Base-by-base conservation (phyloP, 2,113 vertebrate genomes). In the Psittacara wagleri region DNA sequence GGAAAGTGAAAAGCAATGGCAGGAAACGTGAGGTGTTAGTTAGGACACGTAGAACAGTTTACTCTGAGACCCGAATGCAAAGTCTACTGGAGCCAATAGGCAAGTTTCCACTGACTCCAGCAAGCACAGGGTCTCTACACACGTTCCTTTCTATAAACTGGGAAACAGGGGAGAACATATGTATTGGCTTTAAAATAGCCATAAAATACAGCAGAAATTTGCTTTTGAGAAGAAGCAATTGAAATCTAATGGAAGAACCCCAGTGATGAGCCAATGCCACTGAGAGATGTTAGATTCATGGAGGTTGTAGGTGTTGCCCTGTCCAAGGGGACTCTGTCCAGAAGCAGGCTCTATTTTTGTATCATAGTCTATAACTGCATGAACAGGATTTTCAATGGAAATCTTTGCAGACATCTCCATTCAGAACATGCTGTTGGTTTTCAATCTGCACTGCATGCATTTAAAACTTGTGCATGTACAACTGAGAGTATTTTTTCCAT, bases 81-180 rank as follows among this genome's bases (percentile, higher is more conserved):
- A 76, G 22, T 31, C 9, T 39, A 11, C 9, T 28, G 31, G 44
- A 88, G 24, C 20, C 67, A 67, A 46, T 5, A 23, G 16, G 18
- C 27, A 74, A 35, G 33, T 35, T 77, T 78, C 69, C 35, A 41
- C 24, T 33, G 37, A 59, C 46, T 24, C 15, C 64, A 46, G 39
- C 25, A 76, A 52, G 29, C 29, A 51, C 7, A n/a, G 43, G 2
- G 2, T 37, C 35, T 20, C 74, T 27, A 33, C 5, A 20, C 29
- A 35, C 12, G 23, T 55, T 84, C n/a, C 48, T 23, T 27, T 52
- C 52, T 80, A 4, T 39, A 51, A 84, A 55, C 7, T 17, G 12
- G 2, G 23, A 17, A 9, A 17, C 0, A 1, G 12, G 37, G 48
- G 57, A 28, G 78, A 68, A 86, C 20, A 5, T 3, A 14, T 7